Evolutionary conservation across 2,888 invertebrate genomes (phyloP).

Genomic region (Cataglyphis albicans): DNA sequence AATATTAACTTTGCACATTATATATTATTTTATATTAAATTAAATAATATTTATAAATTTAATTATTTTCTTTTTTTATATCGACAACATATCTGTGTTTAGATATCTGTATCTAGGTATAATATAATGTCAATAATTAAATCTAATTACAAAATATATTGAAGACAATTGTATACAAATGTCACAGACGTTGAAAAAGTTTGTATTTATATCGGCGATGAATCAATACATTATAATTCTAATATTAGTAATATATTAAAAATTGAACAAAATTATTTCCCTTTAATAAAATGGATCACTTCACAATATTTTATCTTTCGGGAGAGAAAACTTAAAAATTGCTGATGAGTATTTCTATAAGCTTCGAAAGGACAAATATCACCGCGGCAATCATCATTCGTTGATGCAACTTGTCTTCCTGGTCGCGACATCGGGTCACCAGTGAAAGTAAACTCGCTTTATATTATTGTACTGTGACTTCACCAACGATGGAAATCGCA

Average conservation of each 20-base stretch:
- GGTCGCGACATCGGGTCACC: constrained; percentile 76
- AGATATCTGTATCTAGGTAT: not conserved
- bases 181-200: not conserved
- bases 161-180: not conserved
- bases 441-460: constrained; percentile 81
- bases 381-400: constrained; percentile 65
- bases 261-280: not conserved
- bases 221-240: not conserved
- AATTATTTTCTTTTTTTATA: not conserved
- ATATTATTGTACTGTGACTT: constrained; percentile 72
- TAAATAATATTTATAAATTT: constrained; percentile 5
- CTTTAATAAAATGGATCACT: not conserved
- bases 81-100: not conserved
- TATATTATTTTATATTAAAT: constrained; percentile 3
- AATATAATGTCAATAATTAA: constrained; percentile 4
- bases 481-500: constrained; percentile 76
- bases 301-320: not conserved
- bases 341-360: constrained; percentile 33
- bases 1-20: not conserved
- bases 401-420: constrained; percentile 79
- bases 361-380: constrained; percentile 71
- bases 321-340: constrained; percentile 50
- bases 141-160: not conserved
- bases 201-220: not conserved
- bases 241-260: not conserved